A percentile compares a stretch with the other conserved stretches of the same genome.
phyloP scores from a whole-genome alignment of 2,888 invertebrate species.

The Leucophenga maculata region DNA sequence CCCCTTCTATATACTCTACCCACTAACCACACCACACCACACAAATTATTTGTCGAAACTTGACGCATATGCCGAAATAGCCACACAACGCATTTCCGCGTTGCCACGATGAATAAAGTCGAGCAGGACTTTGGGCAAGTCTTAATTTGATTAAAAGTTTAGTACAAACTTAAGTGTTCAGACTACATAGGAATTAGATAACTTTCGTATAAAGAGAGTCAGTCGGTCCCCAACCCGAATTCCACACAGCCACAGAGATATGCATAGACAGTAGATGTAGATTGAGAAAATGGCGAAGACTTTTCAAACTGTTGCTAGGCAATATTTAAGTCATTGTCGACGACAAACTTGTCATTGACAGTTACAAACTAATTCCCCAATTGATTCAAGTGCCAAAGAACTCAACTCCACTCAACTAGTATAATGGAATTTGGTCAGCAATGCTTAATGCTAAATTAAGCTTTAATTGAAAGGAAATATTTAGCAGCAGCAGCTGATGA shows the following conservation, averaged over 20 bases:
- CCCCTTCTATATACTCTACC: slow-evolving; percentile 33
- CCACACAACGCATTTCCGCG: not conserved
- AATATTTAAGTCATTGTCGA: not conserved
- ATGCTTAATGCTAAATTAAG: slow-evolving; percentile 19
- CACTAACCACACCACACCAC: not conserved
- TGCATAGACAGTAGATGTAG: slow-evolving; percentile 29
- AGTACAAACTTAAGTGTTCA: slow-evolving; percentile 25
- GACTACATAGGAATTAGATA: slow-evolving; percentile 24
- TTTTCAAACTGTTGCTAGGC: slow-evolving; percentile 24
- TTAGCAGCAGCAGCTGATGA: not conserved
- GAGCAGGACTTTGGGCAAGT: slow-evolving; percentile 35
- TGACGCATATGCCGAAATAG: slow-evolving; percentile 1
- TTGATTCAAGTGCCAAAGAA: slow-evolving; percentile 38
- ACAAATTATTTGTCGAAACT: not conserved
- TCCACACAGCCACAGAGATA: slow-evolving; percentile 21
- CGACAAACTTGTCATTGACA: slow-evolving; percentile 10
- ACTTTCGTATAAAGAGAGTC: slow-evolving; percentile 32
- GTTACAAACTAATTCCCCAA: slow-evolving; percentile 15
- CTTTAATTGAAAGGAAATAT: not conserved
- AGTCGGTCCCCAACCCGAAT: too few relatives aligned
- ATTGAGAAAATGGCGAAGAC: slow-evolving; percentile 26
- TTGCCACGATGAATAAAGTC: not conserved
- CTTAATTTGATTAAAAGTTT: slow-evolving; percentile 65
- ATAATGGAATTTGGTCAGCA: slow-evolving; percentile 40
- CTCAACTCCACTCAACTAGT: not conserved